phyloP scores from a whole-genome alignment of 2,113 vertebrate species.

The Pseudolaguvia tuberculata region DNA sequence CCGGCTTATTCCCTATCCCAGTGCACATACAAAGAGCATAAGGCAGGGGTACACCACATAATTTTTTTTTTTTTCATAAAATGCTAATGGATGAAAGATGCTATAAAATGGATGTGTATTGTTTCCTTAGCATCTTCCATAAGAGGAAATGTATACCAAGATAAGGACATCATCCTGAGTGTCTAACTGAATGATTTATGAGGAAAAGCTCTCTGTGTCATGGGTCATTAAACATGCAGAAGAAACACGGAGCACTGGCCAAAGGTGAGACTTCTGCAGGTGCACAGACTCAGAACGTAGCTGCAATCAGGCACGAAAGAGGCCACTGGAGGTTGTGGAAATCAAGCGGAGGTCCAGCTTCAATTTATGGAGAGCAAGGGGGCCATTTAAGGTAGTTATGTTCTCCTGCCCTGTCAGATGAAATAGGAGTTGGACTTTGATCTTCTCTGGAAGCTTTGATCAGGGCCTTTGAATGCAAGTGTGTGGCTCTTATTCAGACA shows the following conservation, averaged over 20 bases:
- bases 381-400: slow-evolving; percentile 50
- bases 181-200: slow-evolving; percentile 22
- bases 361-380: slow-evolving; percentile 32
- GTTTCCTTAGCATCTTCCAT: neutral
- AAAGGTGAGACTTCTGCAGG: slow-evolving; percentile 35
- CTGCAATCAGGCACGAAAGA: slow-evolving; percentile 63
- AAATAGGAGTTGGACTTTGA: slow-evolving; percentile 52
- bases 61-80: neutral
- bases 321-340: slow-evolving; percentile 54
- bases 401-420: slow-evolving; percentile 46
- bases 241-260: slow-evolving; percentile 19
- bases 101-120: neutral
- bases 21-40: no score
- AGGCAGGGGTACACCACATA: no score
- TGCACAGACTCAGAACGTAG: slow-evolving; percentile 51
- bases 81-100: neutral
- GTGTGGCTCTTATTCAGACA: slow-evolving; percentile 46
- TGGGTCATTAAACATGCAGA: slow-evolving; percentile 31
- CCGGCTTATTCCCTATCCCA: no score
- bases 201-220: slow-evolving; percentile 19
- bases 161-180: slow-evolving; percentile 17
- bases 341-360: slow-evolving; percentile 53
- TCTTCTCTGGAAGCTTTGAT: slow-evolving; percentile 46
- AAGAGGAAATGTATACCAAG: slow-evolving; percentile 16
- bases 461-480: slow-evolving; percentile 33